Percentiles rank a stretch among this genome's conserved stretches.
phyloP scores from a whole-genome alignment of 2,797 vertebrate genomes.

The Coluber constrictor region DNA sequence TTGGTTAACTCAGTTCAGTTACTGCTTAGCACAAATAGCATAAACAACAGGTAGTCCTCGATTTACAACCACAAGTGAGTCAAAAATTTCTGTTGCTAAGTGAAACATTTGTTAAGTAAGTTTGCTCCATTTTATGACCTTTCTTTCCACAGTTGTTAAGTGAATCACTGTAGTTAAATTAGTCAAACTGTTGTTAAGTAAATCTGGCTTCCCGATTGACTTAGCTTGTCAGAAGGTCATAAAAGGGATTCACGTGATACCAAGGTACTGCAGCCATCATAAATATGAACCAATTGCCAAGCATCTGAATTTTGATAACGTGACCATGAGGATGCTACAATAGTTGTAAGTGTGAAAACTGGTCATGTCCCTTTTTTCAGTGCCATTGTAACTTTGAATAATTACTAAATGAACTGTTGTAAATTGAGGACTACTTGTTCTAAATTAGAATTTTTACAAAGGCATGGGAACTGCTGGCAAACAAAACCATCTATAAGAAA shows the following conservation, averaged over 20 bases:
- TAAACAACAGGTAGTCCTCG: neutral
- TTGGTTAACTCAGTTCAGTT: neutral
- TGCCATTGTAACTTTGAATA: neutral
- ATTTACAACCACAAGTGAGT: neutral
- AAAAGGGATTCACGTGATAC: neutral
- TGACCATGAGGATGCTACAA: neutral
- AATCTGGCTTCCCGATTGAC: neutral
- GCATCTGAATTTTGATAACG: neutral
- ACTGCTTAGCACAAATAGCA: neutral
- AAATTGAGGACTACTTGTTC: neutral
- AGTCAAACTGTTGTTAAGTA: neutral
- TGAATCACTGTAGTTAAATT: no score
- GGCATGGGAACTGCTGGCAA: neutral
- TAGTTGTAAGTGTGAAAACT: neutral
- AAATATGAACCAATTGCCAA: neutral
- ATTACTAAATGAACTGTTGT: neutral
- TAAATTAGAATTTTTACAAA: neutral
- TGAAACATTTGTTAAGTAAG: neutral
- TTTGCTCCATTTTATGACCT: neutral
- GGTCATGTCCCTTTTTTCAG: neutral
- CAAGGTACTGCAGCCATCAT: no score
- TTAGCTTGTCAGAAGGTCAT: neutral
- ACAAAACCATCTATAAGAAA: neutral
- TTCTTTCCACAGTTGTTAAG: neutral
- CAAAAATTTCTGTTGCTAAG: neutral